Percentiles rank a stretch among this genome's conserved stretches.
Evolutionary conservation across 2,797 vertebrate species (phyloP).

Genomic region (Uromys caudimaculatus): DNA sequence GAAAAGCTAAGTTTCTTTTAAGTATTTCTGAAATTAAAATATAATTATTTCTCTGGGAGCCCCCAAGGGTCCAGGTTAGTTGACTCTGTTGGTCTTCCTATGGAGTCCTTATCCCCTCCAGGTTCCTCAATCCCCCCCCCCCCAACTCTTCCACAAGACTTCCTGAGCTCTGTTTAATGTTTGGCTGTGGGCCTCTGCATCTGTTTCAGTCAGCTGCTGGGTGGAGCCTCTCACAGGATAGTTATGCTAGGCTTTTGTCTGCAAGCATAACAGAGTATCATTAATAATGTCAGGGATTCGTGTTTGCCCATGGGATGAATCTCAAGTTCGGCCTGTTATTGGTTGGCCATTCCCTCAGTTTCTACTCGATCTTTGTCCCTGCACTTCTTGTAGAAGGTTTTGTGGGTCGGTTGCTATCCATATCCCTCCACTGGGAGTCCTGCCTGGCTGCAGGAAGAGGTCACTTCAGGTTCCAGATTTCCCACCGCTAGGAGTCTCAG

Average conservation of each 20-base stretch:
- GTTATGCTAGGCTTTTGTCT: not conserved
- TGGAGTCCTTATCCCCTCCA: not conserved
- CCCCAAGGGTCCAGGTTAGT: not conserved
- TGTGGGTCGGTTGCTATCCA: not conserved
- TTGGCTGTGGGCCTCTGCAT: not conserved
- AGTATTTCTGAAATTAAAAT: not conserved
- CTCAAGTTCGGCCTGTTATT: not conserved
- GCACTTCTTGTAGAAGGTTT: not conserved
- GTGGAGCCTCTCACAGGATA: not conserved
- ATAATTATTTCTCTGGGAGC: not conserved
- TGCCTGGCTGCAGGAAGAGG: not conserved
- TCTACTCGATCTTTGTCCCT: not conserved
- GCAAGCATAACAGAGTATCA: not conserved
- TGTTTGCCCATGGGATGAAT: not conserved
- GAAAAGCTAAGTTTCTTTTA: not conserved
- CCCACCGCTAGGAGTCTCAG: not conserved
- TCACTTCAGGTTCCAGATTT: not conserved
- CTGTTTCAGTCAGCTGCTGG: not conserved
- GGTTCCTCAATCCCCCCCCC: not conserved
- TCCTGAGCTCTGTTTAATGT: not conserved
- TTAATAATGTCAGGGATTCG: no score
- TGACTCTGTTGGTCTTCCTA: not conserved
- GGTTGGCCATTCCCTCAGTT: not conserved
- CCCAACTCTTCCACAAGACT: not conserved
- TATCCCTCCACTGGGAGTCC: not conserved